These are phyloP conservation scores for Sebastes alutus DNA, from an alignment of 2,797 vertebrate genomes.

Conservation along the genomic window DNA sequence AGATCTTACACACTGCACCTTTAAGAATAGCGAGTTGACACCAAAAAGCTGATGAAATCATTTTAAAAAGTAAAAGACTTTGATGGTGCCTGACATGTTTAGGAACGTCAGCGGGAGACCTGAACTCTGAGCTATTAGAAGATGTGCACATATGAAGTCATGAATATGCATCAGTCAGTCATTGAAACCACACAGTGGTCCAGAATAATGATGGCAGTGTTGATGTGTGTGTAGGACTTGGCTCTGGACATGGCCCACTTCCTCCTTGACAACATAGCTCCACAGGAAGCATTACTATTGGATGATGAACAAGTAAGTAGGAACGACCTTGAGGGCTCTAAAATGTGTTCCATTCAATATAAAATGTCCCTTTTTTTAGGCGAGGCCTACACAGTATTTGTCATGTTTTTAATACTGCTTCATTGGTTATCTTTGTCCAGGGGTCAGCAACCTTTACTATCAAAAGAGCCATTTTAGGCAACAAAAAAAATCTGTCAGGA, in stretches of 20 bases:
- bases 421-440: not conserved
- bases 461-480: no score
- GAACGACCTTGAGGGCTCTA: not conserved
- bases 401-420: not conserved
- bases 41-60: not conserved
- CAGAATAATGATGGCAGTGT: not conserved
- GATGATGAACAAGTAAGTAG: conserved; percentile 76
- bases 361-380: not conserved
- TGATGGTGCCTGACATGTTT: no score
- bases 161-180: no score
- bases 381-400: not conserved
- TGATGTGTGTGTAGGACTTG: conserved; percentile 78
- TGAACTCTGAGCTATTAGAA: no score
- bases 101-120: no score
- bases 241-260: conserved; percentile 88
- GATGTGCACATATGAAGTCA: no score
- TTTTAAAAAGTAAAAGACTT: not conserved
- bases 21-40: not conserved
- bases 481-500: no score
- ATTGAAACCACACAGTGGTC: not conserved
- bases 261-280: conserved; percentile 77
- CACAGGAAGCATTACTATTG: conserved; percentile 84
- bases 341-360: not conserved
- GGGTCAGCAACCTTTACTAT: no score
- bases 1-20: no score